A percentile compares a stretch with the other conserved stretches of the same genome.
These are phyloP conservation scores for Numida meleagris DNA, from an alignment of 2,113 vertebrate species.

Conservation along the genomic window DNA sequence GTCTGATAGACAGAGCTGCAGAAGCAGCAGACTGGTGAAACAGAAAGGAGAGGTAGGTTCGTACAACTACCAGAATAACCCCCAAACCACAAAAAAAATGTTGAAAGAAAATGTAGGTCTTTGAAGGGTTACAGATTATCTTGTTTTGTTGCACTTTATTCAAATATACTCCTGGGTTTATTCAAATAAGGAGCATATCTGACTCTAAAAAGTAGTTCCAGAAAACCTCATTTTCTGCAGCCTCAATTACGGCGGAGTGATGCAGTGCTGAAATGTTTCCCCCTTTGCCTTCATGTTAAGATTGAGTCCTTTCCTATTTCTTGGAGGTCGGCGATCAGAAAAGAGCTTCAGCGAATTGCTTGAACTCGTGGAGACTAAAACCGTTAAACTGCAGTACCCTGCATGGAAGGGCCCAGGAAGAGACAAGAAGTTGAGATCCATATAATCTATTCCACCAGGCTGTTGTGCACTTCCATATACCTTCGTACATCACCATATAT, in stretches of 20 bases:
- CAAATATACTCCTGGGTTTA: constrained; percentile 59
- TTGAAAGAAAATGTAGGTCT: constrained; percentile 41
- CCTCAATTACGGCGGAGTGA: neutral
- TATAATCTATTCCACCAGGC: neutral
- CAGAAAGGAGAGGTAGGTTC: neutral
- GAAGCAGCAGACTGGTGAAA: constrained; percentile 7
- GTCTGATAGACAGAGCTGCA: neutral
- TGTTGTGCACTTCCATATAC: neutral
- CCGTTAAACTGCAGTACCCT: neutral
- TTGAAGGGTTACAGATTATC: constrained; percentile 28
- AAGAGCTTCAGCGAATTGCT: neutral
- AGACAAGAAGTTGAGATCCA: neutral
- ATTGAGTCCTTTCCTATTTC: neutral
- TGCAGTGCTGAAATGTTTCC: neutral
- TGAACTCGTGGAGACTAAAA: neutral
- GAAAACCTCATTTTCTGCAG: neutral
- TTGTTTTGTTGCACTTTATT: constrained; percentile 63
- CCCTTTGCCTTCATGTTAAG: neutral
- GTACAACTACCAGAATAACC: neutral
- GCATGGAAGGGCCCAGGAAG: neutral
- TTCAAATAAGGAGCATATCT: constrained; percentile 53
- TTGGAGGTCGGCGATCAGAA: accelerated
- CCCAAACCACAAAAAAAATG: constrained; percentile 3
- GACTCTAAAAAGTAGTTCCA: constrained; percentile 53
- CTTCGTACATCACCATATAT: neutral